Conservation (phyloP, 2,797 vertebrate genomes). For the Potorous gilbertii region DNA sequence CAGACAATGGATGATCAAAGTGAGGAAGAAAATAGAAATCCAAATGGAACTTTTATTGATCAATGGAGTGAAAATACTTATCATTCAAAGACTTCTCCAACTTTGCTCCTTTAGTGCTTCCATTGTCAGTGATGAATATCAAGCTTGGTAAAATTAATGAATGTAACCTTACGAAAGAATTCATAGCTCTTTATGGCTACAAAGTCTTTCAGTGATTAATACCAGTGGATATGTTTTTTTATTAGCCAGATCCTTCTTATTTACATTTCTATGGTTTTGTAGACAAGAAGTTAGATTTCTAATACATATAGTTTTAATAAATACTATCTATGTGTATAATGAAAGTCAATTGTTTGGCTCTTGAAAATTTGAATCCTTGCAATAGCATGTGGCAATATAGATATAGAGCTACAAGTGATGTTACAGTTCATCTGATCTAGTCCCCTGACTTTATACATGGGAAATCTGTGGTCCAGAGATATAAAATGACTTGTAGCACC, state of each 20-base stretch:
- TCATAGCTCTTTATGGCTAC: not conserved
- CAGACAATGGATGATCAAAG: not conserved
- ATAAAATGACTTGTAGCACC: not conserved
- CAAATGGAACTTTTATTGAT: not conserved
- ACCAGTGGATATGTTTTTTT: not conserved
- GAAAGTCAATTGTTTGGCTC: not conserved
- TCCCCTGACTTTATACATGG: not conserved
- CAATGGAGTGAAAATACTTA: not conserved
- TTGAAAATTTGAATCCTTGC: not conserved
- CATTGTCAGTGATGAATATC: not conserved
- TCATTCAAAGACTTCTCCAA: not conserved
- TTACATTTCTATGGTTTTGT: not conserved
- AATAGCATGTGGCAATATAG: not conserved
- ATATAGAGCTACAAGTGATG: not conserved
- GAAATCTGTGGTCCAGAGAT: not conserved
- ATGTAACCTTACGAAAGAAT: not conserved
- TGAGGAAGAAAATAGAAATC: not conserved
- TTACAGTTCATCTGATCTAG: not conserved
- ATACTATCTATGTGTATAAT: not conserved
- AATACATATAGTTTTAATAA: not conserved
- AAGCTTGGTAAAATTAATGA: not conserved
- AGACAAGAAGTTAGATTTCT: not conserved
- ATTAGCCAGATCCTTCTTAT: not conserved
- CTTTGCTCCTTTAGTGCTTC: not conserved
- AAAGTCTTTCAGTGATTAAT: not conserved